phyloP scores from a whole-genome alignment of 2,888 invertebrate genomes.

The Xanthostigma xanthostigma region DNA sequence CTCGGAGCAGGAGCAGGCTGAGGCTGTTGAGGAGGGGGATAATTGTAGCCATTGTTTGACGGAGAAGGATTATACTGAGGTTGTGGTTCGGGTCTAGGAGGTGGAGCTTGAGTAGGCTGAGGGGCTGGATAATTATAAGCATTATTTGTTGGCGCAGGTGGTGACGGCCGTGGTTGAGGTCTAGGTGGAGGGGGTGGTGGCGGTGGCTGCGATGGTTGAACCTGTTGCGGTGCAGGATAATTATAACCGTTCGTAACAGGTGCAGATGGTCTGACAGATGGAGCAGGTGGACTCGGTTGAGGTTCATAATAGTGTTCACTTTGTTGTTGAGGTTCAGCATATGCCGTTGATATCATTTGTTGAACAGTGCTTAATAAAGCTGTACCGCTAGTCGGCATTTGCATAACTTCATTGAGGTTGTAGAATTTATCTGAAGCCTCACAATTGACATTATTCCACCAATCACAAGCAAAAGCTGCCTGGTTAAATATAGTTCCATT shows the following conservation, averaged over 20 bases:
- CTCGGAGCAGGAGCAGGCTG: background rate
- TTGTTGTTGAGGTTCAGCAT: background rate
- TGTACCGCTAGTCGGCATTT: slow-evolving; percentile 28
- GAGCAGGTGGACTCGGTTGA: background rate
- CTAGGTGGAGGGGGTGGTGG: background rate
- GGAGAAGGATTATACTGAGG: too few relatives aligned
- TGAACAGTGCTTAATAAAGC: slow-evolving; percentile 41
- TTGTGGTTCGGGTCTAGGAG: too few relatives aligned
- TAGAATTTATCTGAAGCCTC: slow-evolving; percentile 30
- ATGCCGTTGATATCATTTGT: slow-evolving; percentile 38
- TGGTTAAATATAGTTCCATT: slow-evolving; percentile 54
- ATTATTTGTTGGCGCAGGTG: background rate
- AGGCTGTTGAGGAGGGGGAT: background rate
- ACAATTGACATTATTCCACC: slow-evolving; percentile 55
- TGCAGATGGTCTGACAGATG: background rate
- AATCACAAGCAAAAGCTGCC: slow-evolving; percentile 47
- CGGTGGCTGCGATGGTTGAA: background rate
- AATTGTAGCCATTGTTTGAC: background rate
- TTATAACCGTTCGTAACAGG: background rate
- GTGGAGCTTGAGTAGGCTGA: background rate
- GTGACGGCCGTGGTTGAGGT: background rate
- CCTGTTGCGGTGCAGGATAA: background rate
- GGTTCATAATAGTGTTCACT: background rate
- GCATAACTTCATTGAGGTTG: slow-evolving; percentile 28
- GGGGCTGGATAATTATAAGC: background rate